Evolutionary conservation across 2,113 vertebrate genomes (phyloP), one percentile per base, ranked within the genome.

Genomic region (Salvelinus alpinus): DNA sequence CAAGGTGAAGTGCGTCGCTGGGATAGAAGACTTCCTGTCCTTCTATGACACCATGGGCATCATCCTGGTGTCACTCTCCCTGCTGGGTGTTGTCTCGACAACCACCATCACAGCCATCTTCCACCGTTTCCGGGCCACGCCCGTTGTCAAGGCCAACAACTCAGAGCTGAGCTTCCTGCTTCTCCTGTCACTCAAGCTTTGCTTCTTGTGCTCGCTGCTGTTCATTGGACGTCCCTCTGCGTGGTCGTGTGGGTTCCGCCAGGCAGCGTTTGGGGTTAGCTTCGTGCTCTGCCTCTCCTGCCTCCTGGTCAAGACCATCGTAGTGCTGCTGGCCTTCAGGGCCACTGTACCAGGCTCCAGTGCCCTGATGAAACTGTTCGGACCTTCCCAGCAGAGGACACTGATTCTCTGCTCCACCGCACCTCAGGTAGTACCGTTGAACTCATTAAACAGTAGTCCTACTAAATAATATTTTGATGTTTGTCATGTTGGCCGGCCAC

Each of bases 281-380:
- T 93, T 94, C 82, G 91, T 92, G 4, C 83, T 94, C n/a, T 94
- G 92, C 62, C 88, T 94, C 68, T 94, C 93, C 66, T 94, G 93
- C 73, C 89, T 94, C 4, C 84, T 94, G 20, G 92, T 91, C 22
- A 93, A 94, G 77, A 92, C 90, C 22, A 89, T 94, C 29, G 92
- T 93, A 7, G 93, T 94, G 22, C 85, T 94, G 16, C 73, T 93
- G 69, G 93, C 91, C 13, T 94, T 94, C 67, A 71, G 54, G 1
- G 64, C 89, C 0, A 92, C 77, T 0, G 16, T 65, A 54, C 89
- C 91, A 0, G 82, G 85, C 0, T 82, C 85, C 24, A 87, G 71
- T 44, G 71, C 72, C 57, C 65, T 84, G 20, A 44, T 11, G 8
- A 91, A 82, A 65, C 62, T 83, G 60, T 94, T 94, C 80, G 90